These are phyloP conservation scores for Laticauda laticaudata DNA, from an alignment of 2,113 vertebrate species.

Conservation along the genomic window DNA sequence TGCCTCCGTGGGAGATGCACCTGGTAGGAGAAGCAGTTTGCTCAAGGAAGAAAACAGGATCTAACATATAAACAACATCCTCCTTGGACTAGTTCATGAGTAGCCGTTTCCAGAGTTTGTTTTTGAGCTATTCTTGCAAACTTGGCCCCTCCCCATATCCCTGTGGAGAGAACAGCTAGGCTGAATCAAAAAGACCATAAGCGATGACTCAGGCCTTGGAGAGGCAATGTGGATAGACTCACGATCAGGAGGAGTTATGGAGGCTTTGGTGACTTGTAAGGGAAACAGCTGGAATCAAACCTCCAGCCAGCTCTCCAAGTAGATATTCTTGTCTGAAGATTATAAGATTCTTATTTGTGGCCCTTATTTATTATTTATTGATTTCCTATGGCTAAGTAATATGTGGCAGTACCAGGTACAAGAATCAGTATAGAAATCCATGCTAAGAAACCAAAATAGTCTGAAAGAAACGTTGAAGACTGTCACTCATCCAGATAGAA, in stretches of 20 bases:
- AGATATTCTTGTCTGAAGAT: neutral
- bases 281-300: neutral
- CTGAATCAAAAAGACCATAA: conserved; percentile 39
- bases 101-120: conserved; percentile 62
- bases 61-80: conserved; percentile 78
- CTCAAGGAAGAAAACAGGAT: conserved; percentile 80
- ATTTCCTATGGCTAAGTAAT: neutral
- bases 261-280: neutral
- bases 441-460: neutral
- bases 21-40: conserved; percentile 67
- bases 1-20: conserved; percentile 67
- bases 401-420: neutral
- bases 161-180: conserved; percentile 32
- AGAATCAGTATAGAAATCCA: neutral
- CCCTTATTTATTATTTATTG: neutral
- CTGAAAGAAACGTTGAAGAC: neutral
- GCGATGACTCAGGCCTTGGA: conserved; percentile 31
- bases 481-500: neutral
- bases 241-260: fast-evolving
- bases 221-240: neutral
- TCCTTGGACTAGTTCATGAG: conserved; percentile 59
- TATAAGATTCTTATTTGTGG: neutral
- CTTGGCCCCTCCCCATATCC: neutral
- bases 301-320: neutral
- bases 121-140: conserved; percentile 51